Base-by-base conservation (phyloP, 2,888 invertebrate genomes). In the Pristionchus entomophagus region DNA sequence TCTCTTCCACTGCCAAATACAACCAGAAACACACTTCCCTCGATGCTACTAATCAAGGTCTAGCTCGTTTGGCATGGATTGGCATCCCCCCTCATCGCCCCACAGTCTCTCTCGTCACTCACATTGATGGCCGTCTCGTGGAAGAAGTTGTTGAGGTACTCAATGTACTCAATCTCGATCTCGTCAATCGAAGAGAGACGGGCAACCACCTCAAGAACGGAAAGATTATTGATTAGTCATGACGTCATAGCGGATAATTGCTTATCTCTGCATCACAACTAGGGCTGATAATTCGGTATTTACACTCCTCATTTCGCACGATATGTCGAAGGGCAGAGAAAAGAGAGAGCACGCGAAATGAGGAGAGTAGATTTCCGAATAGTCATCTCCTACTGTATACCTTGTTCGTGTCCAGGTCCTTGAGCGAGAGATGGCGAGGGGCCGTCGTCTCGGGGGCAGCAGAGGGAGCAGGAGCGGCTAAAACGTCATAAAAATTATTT, bases 91-190 rank as follows among this genome's bases (percentile, higher is more conserved):
- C n/a, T n/a, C n/a, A n/a, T n/a, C n/a, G n/a, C n/a, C n/a, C n/a
- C n/a, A n/a, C n/a, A n/a, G 38, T 17, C 19, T 22, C 38, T n/a
- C 38, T n/a, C 22, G 22, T 32, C 2, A 26, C 65, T 26, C 73
- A 87, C 87, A 19, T 85, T 80, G 19, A 29, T 69, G 22, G 62
- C 32, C 0, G 85, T 69, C 6, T 87, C 81, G 26, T 53, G 65
- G 69, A 87, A 85, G 78, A 59, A 81, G 29, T 85, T 85, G 73
- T 77, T 85, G 32, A 87, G 85, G 69, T 49, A 87, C 26, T 65
- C 49, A 26, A 87, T 38, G 84, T 87, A 87, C 38, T 85, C 87
- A 22, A 85, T 53, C 81, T 87, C 87, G 45, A 87, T 26, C 65
- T 87, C 87, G 38, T 87, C 87, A 10, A 87, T 65, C 14, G 80